Conservation (phyloP, 2,888 invertebrate genomes). For the Pammene fasciana region DNA sequence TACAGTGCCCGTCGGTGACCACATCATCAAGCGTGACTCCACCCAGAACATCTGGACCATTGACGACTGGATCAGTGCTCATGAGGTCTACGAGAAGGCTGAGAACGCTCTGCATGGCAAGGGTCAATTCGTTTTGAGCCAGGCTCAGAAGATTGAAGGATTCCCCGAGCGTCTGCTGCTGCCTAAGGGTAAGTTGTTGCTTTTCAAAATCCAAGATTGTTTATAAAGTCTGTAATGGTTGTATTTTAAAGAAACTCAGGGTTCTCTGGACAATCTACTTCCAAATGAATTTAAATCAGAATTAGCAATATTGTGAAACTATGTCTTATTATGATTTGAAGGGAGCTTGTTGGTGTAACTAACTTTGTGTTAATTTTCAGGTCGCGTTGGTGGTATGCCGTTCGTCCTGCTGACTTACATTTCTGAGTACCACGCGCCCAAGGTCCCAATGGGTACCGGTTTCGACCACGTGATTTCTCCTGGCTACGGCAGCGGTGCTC, state of each 20-base stretch:
- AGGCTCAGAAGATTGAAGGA: slow-evolving; percentile 79
- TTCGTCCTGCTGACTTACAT: slow-evolving; percentile 85
- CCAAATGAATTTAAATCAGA: no score
- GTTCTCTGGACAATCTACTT: no score
- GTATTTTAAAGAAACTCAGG: no score
- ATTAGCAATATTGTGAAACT: no score
- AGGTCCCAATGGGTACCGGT: slow-evolving; percentile 63
- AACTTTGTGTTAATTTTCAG: slow-evolving; percentile 48
- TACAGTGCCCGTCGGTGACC: slow-evolving; percentile 73
- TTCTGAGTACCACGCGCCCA: slow-evolving; percentile 75
- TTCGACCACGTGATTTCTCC: slow-evolving; percentile 79
- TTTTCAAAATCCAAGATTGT: not conserved
- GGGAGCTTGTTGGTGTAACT: not conserved
- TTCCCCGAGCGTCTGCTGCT: slow-evolving; percentile 85
- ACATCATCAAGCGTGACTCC: slow-evolving; percentile 81
- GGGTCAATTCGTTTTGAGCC: slow-evolving; percentile 73
- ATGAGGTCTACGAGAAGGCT: slow-evolving; percentile 74
- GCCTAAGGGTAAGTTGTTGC: slow-evolving; percentile 80
- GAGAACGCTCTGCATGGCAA: slow-evolving; percentile 73
- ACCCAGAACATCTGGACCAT: slow-evolving; percentile 82
- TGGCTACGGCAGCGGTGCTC: slow-evolving; percentile 74
- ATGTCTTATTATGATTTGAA: no score
- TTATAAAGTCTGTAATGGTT: no score
- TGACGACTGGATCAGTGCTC: slow-evolving; percentile 78
- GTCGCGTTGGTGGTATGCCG: slow-evolving; percentile 81